phyloP scores from a whole-genome alignment of 2,888 invertebrate genomes.

The Meta bourneti region DNA sequence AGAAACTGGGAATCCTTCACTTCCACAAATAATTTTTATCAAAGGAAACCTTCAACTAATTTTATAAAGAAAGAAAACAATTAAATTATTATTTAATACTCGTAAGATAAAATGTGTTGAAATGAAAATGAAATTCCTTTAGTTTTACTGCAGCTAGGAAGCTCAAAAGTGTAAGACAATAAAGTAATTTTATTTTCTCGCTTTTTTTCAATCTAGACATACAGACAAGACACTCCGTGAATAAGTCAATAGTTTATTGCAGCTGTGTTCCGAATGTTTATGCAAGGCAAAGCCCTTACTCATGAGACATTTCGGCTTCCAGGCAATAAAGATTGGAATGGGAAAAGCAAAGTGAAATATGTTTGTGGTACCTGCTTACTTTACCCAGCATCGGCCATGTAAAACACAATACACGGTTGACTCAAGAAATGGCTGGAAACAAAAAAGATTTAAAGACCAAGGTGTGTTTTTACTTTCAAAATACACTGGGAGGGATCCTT shows the following conservation, averaged over 20 bases:
- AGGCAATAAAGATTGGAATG: constrained; percentile 16
- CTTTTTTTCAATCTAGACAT: neutral
- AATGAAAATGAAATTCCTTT: too few relatives aligned
- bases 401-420: neutral
- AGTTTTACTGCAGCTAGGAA: too few relatives aligned
- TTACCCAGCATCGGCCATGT: neutral
- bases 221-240: neutral
- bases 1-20: too few relatives aligned
- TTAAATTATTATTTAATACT: too few relatives aligned
- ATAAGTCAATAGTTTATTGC: neutral
- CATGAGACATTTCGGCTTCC: constrained; percentile 3
- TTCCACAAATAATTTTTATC: too few relatives aligned
- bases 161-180: neutral
- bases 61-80: too few relatives aligned
- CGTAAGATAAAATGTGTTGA: too few relatives aligned
- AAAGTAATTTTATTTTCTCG: neutral
- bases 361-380: constrained; percentile 7
- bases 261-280: constrained; percentile 14
- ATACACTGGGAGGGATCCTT: neutral
- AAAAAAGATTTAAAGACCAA: neutral
- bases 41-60: too few relatives aligned
- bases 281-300: constrained; percentile 1
- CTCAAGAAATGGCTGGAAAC: neutral
- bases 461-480: neutral
- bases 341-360: neutral